Base-by-base conservation (phyloP, 2,888 invertebrate species). In the Calliscelio sp. region DNA sequence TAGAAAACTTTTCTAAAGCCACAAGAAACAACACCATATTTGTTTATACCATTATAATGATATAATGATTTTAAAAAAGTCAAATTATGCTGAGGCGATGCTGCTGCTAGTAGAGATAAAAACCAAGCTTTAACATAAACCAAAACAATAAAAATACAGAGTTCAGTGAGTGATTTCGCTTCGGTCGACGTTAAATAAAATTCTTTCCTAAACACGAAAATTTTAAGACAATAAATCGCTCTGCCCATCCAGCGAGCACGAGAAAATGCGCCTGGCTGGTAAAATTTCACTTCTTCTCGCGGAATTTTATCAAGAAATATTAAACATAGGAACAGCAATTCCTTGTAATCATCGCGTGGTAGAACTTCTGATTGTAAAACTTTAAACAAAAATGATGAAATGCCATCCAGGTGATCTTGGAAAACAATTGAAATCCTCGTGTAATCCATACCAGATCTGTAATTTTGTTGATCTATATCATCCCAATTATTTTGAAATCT, bases 191-290 rank as follows among this genome's bases (percentile, higher is more conserved):
- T 85, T 16, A 89, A 77, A 28, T 65, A 51, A 49, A 87, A 88
- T 57, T 86, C 74, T 10, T 84, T 51, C 20, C 85, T 75, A 68
- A 88, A 87, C 22, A 88, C 28, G 70, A 87, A 80, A 83, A 87
- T 77, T 55, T 66, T 77, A 4, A 77, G 35, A 44, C 66, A 79
- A 49, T 70, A 61, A 25, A 79, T 79, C 32, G 84, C 88, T 70
- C 82, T 88, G 7, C 82, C 70, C 87, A 89, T 89, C 88, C 89
- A 89, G 11, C 87, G 81, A 55, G 89, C 88, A 71, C 88, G 88
- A 38, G 86, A 87, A 55, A 86, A 71, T 20, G 88, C 86, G 28
- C 89, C 89, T 71, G 87, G 88, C n/a, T 81, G 68, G 32, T 77
- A 68, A 82, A 88, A 86, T 59, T 78, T 83, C 5, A 86, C 73